These are phyloP conservation scores for Ovis canadensis DNA, from an alignment of 2,113 vertebrate species.

Conservation along the genomic window DNA sequence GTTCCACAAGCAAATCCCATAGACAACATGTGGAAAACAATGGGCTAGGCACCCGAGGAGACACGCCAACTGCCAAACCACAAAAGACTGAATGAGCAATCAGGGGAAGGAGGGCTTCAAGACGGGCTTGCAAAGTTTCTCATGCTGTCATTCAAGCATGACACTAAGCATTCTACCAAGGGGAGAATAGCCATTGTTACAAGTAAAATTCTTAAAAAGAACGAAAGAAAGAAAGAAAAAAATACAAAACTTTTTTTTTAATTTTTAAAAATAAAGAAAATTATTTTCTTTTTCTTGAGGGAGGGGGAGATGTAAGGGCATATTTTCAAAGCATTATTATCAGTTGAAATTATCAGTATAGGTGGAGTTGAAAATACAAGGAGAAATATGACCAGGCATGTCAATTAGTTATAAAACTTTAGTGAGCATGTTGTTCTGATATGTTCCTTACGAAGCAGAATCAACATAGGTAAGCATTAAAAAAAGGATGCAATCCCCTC, in stretches of 20 bases:
- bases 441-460: background rate
- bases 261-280: background rate
- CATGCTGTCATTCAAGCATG: background rate
- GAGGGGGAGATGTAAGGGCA: fast-evolving
- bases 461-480: background rate
- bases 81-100: background rate
- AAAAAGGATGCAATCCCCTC: background rate
- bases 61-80: background rate
- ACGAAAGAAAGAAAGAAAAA: background rate
- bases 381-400: background rate
- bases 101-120: background rate
- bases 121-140: background rate
- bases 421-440: background rate
- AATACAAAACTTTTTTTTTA: background rate
- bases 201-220: background rate
- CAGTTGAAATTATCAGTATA: background rate
- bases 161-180: background rate
- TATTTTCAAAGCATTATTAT: background rate
- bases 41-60: background rate
- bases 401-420: background rate
- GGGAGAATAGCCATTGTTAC: background rate
- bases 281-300: background rate
- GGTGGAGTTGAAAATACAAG: background rate
- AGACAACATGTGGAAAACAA: background rate
- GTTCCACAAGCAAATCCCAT: background rate